A percentile compares a stretch with the other conserved stretches of the same genome.
Evolutionary conservation across 2,888 invertebrate species (phyloP).

Genomic region (Drosophila recens): DNA sequence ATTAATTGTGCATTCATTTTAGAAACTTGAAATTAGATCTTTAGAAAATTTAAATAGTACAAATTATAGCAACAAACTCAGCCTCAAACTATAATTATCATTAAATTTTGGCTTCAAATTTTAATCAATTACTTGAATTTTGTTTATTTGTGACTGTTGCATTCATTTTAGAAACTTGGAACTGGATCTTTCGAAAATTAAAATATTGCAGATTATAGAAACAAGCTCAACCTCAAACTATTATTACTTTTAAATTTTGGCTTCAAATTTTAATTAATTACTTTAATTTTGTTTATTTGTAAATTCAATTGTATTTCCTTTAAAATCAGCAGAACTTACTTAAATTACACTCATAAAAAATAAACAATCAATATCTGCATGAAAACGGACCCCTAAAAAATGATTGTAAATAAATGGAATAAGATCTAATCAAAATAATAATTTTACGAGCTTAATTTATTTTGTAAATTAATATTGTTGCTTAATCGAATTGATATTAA

Average conservation of each 20-base stretch:
- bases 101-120: too few relatives aligned
- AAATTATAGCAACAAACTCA: background rate
- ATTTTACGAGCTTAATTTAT: background rate
- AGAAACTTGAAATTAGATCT: conserved; percentile 5
- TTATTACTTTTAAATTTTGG: too few relatives aligned
- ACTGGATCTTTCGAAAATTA: background rate
- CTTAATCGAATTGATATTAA: background rate
- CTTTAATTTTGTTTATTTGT: too few relatives aligned
- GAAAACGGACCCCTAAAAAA: background rate
- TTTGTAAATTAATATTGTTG: background rate
- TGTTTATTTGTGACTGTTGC: conserved; percentile 23
- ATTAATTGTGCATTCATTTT: conserved; percentile 54
- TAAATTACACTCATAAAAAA: background rate
- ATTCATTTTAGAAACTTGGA: conserved; percentile 32
- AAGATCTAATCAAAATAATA: conserved; percentile 20
- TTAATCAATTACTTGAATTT: too few relatives aligned
- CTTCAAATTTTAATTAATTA: too few relatives aligned
- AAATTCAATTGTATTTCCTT: background rate
- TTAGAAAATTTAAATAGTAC: background rate
- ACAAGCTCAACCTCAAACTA: too few relatives aligned
- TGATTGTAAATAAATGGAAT: background rate
- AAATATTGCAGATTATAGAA: background rate
- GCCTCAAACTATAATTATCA: too few relatives aligned
- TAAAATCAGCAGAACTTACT: background rate
- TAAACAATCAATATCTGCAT: background rate